Evolutionary conservation across 2,797 vertebrate species (phyloP).

Genomic region (Pseudocheirus occidentalis): DNA sequence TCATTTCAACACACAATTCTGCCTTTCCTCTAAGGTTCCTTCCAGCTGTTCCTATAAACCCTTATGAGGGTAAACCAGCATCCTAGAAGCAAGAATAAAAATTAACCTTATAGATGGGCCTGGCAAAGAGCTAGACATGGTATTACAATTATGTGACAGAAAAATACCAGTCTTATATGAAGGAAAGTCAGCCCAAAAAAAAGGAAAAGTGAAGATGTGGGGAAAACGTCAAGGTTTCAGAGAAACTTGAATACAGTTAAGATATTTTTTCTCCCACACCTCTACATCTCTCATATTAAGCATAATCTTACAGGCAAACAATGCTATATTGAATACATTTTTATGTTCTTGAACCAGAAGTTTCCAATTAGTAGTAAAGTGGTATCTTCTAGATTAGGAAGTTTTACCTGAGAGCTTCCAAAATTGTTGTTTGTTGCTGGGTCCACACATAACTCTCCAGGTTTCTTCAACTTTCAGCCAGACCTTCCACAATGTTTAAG

Average conservation of each 20-base stretch:
- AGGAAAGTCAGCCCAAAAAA: background rate
- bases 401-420: background rate
- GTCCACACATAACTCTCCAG: background rate
- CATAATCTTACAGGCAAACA: background rate
- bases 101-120: background rate
- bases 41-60: background rate
- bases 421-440: background rate
- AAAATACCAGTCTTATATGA: background rate
- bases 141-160: background rate
- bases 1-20: background rate
- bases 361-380: background rate
- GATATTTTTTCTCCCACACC: background rate
- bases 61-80: background rate
- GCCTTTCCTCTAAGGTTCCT: background rate
- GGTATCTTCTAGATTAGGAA: background rate
- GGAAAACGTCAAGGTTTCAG: background rate
- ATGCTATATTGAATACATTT: background rate
- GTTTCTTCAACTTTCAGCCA: background rate
- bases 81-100: background rate
- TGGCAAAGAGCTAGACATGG: background rate
- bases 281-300: background rate
- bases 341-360: background rate
- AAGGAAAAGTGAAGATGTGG: background rate
- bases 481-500: background rate
- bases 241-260: background rate